Evolutionary conservation across 37 sponge, comb jelly and placozoan genomes (phyloP).

Genomic region (Cliona cf. orientalis): DNA sequence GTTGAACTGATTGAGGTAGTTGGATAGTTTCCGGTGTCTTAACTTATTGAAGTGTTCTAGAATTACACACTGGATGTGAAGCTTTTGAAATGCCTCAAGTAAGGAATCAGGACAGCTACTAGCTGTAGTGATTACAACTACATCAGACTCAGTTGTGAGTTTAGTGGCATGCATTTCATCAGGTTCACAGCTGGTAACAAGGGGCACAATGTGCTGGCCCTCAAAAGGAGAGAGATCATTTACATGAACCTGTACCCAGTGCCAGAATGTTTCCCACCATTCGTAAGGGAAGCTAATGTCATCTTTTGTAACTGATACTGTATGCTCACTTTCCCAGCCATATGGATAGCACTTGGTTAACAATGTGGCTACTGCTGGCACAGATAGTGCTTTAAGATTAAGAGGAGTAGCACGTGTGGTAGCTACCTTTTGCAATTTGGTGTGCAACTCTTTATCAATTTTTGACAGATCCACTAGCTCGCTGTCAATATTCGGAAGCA

Average conservation of each 20-base stretch:
- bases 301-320: slow-evolving; percentile 23
- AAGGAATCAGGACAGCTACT: neutral
- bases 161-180: slow-evolving; percentile 11
- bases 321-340: neutral
- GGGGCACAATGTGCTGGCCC: slow-evolving; percentile 12
- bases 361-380: neutral
- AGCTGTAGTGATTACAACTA: neutral
- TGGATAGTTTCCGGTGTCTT: neutral
- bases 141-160: neutral
- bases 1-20: slow-evolving; percentile 3
- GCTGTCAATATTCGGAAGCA: slow-evolving; percentile 7
- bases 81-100: neutral
- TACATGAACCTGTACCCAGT: slow-evolving; percentile 37
- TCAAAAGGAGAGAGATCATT: slow-evolving; percentile 11
- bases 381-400: slow-evolving; percentile 8
- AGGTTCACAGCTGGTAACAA: neutral
- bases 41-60: neutral
- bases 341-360: slow-evolving; percentile 1
- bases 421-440: slow-evolving; percentile 26
- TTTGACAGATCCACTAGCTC: slow-evolving; percentile 3
- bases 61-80: neutral
- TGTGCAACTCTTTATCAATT: slow-evolving; percentile 8
- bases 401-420: slow-evolving; percentile 9
- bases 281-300: neutral
- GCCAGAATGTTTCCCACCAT: slow-evolving; percentile 44